Percentiles rank a stretch among this genome's conserved stretches.
These are phyloP conservation scores for Ascaphus truei DNA, from an alignment of 2,113 vertebrate genomes.

Conservation along the genomic window DNA sequence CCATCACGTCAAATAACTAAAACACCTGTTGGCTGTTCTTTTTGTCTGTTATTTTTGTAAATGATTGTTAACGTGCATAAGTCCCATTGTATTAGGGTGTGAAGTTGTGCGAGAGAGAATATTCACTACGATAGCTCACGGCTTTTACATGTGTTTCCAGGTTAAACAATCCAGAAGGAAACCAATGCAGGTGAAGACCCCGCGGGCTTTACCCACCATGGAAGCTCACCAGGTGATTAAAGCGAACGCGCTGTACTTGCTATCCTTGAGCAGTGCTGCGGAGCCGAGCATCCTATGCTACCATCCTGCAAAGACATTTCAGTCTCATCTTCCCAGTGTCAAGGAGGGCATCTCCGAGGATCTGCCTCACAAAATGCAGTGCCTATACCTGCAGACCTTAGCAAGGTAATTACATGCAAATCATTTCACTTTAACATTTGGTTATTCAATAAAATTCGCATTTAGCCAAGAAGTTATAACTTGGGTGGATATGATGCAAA, in stretches of 20 bases:
- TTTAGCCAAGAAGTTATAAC: too few species aligned
- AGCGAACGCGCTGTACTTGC: conserved; percentile 90
- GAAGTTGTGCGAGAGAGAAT: too few species aligned
- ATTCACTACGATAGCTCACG: too few species aligned
- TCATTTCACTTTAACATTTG: too few species aligned
- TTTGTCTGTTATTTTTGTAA: too few species aligned
- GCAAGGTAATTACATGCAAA: conserved; percentile 76
- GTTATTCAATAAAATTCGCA: too few species aligned
- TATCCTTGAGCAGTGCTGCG: conserved; percentile 92
- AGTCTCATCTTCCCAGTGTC: conserved; percentile 88
- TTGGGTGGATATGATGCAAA: too few species aligned
- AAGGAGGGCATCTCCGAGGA: conserved; percentile 96
- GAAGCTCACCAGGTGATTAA: conserved; percentile 98
- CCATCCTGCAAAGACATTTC: conserved; percentile 84
- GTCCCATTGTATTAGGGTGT: too few species aligned
- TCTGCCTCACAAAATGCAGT: conserved; percentile 91
- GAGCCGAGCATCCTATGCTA: conserved; percentile 92
- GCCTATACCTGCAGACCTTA: conserved; percentile 93
- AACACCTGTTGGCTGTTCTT: too few species aligned
- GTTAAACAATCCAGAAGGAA: conserved; percentile 96
- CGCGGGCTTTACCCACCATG: conserved; percentile 92
- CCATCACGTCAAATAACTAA: too few species aligned
- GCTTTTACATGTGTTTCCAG: conserved; percentile 53
- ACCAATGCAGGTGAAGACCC: conserved; percentile 92
- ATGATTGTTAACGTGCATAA: too few species aligned